Base-by-base conservation (phyloP, 2,888 invertebrate genomes). In the Rutpela maculata region DNA sequence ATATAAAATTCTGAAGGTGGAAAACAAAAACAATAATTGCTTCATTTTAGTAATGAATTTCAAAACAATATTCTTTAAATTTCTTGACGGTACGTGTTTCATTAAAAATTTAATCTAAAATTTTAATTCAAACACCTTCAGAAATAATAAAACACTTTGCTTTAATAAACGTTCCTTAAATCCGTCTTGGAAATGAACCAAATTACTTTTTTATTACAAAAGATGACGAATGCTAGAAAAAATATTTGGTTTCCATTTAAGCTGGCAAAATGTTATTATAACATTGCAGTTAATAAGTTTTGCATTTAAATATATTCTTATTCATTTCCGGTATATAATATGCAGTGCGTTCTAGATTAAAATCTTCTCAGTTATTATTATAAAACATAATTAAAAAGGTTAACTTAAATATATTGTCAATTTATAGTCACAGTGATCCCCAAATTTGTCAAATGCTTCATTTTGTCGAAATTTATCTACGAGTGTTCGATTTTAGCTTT, bases 61-160 rank as follows among this genome's bases (percentile, higher is more conserved):
- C 50, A 50, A n/a, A 50, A 17, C 50, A 50, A 17, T n/a, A 50
- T 15, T 12, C 6, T 50, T 15, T 50, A 50, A 50, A 50, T 15
- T 50, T 15, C 4, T 50, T 50, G n/a, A 50, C 50, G 15, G n/a
- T 15, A 15, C 50, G 50, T 50, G 7, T 50, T 50, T 50, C 50
- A 50, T 50, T 50, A 50, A n/a, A 50, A 43, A 15, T 15, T 11
- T 43, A 43, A 43, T 43, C 15, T 43, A 12, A 43, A 50, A 50
- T 50, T 50, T 50, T 50, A 50, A 50, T 50, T 50, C n/a, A n/a
- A 50, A n/a, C 50, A 50, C 50, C 50, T 50, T 50, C 50, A 50
- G n/a, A 50, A 50, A 50, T 50, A 50, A n/a, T 50, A 50, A 50
- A 50, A 12, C n/a, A 50, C 15, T 50, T n/a, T 50, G 50, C 50